Evolutionary conservation across 2,113 vertebrate genomes (phyloP).

Genomic region (Cyprinodon brontotheroides): DNA sequence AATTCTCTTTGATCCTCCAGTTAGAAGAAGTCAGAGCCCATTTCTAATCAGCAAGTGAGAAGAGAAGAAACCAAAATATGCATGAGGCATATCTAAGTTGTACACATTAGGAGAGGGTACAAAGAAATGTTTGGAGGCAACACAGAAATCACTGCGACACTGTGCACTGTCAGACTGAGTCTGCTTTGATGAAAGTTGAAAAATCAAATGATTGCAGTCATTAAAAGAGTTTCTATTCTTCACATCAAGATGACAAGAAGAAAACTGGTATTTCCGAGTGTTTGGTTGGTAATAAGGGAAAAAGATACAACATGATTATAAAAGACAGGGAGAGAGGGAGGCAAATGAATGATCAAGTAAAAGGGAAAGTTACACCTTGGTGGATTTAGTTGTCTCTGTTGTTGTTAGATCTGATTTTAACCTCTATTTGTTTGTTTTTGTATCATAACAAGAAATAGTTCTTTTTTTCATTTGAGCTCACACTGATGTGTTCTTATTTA

Average conservation of each 20-base stretch:
- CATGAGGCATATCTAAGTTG: constrained; percentile 38
- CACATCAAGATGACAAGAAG: constrained; percentile 18
- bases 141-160: constrained; percentile 43
- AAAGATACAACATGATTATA: not conserved
- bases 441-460: not conserved
- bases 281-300: not conserved
- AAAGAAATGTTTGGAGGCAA: constrained; percentile 45
- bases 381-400: constrained; percentile 28
- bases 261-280: not conserved
- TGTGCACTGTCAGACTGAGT: constrained; percentile 36
- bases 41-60: constrained; percentile 60
- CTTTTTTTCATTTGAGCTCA: not conserved
- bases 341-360: constrained; percentile 3
- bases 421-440: constrained; percentile 38
- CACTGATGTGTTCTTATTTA: constrained; percentile 24
- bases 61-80: constrained; percentile 33
- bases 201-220: constrained; percentile 33
- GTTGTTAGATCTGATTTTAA: constrained; percentile 29
- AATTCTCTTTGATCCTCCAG: constrained; percentile 70
- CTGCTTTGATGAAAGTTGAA: constrained; percentile 23
- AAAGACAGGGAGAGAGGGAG: not conserved
- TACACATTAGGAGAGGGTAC: constrained; percentile 41
- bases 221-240: constrained; percentile 42
- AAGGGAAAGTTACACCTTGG: constrained; percentile 6
- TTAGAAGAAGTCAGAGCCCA: constrained; percentile 55